Base-by-base conservation (phyloP, 2,113 vertebrate species). In the Corythornis vintsioides region DNA sequence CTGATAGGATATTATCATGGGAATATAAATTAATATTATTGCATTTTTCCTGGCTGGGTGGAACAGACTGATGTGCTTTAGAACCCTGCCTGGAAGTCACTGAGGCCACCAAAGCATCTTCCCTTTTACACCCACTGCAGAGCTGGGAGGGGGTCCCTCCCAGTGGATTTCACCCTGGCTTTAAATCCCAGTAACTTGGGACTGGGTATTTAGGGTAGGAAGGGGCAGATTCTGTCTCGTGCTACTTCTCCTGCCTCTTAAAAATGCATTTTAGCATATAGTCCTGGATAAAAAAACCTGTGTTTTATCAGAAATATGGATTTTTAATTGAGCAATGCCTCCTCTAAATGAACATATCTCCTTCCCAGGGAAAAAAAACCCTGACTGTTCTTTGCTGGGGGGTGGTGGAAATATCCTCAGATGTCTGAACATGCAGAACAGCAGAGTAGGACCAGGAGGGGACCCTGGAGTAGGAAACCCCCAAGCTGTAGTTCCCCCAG, bases 41-140 rank as follows among this genome's bases (percentile, higher is more conserved):
- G 67, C 24, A 21, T 13, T 15, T 42, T 22, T 83, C 60, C 64
- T 55, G 76, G 7, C 52, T 40, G 33, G 52, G 45, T 21, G 69
- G 73, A 35, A 76, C 16, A 48, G 10, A 75, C 55, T 24, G 26
- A 15, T 24, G 9, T 16, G 60, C 33, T 57, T 72, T 43, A 11
- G 28, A 67, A 10, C 24, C 73, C 42, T 29, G 22, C 13, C 8
- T 0, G 47, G 22, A 42, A 76, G 52, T 28, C 57, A 66, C 56
- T 4, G 43, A 60, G 31, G 15, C 55, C 24, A 33, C 11, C 52
- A 52, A 40, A 66, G 48, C 12, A 8, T 35, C 40, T 20, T 53
- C 6, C 80, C 25, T 12, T 31, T 29, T 1, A 2, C 45, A 55
- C 45, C 13, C 7, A 15, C 43, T 38, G 8, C 0, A 5, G 16